These are phyloP conservation scores for Manacus vitellinus DNA, from an alignment of 2,113 vertebrate species.

Conservation along the genomic window DNA sequence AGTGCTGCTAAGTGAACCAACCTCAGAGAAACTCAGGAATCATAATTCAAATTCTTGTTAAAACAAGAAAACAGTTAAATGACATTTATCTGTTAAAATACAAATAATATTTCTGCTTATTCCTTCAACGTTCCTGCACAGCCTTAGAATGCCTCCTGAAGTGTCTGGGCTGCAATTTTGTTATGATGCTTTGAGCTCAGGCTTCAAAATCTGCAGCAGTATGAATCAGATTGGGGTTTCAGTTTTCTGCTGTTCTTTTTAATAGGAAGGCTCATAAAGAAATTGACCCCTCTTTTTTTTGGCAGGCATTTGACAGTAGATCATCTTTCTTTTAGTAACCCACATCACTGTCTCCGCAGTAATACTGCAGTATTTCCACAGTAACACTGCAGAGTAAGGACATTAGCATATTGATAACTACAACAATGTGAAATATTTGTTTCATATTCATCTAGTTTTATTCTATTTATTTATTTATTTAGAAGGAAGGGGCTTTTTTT, in stretches of 20 bases:
- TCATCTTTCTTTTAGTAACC: slow-evolving; percentile 46
- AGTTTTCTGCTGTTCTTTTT: slow-evolving; percentile 22
- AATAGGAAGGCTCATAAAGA: slow-evolving; percentile 35
- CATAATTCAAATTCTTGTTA: slow-evolving; percentile 52
- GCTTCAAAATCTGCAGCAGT: slow-evolving; percentile 20
- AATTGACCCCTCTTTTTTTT: slow-evolving; percentile 16
- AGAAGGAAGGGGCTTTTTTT: background rate
- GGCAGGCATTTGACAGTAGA: slow-evolving; percentile 42
- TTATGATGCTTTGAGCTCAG: background rate
- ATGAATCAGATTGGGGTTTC: background rate
- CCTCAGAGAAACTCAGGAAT: slow-evolving; percentile 66
- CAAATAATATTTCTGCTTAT: slow-evolving; percentile 46
- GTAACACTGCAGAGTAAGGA: background rate
- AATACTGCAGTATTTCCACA: slow-evolving; percentile 32
- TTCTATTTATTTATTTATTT: slow-evolving; percentile 26
- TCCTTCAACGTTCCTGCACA: background rate
- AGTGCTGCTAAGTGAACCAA: slow-evolving; percentile 67
- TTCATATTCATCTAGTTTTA: background rate
- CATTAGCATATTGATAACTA: slow-evolving; percentile 16
- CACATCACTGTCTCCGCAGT: slow-evolving; percentile 54
- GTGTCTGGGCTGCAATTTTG: background rate
- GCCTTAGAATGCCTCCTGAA: background rate
- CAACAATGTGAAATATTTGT: slow-evolving; percentile 11
- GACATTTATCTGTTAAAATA: slow-evolving; percentile 59
- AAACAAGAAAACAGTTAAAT: slow-evolving; percentile 59